Evolutionary conservation across 2,113 vertebrate genomes (phyloP), one percentile per base, ranked within the genome.

Genomic region (Petroica traversi): DNA sequence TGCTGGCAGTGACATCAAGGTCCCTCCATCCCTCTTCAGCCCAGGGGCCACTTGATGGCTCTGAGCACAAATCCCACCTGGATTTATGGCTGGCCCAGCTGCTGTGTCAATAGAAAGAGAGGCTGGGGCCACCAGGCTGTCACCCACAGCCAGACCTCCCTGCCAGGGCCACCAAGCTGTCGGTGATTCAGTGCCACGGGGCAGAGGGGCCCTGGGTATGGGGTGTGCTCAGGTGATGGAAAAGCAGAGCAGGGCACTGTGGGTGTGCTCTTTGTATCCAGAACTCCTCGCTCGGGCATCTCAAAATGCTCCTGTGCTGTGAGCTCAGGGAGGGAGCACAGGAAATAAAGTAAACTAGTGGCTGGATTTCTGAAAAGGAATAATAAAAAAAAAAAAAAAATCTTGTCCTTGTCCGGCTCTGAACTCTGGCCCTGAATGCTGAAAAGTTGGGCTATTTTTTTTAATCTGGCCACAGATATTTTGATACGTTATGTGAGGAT

Each of bases 1-100:
- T 24, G 51, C 71, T 19, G 17, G 78, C 48, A 14, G 51, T 40
- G 80, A 96, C 89, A 97, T 14, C 88, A 62, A 95, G 77, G 88
- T 88, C 74, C 74, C 89, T 96, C 80, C 91, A 92, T 97, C 62
- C 49, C 64, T 95, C 88, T 95, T 68, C 28, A 33, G 62, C 59
- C 15, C 38, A 5, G 12, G 14, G 68, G 34, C 54, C 91, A 40
- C 81, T 45, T 58, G 88, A 61, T 64, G 23, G 8, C 29, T 73
- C 62, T 54, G 26, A 26, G 89, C 82, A 64, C 40, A 88, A 78
- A 75, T 82, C 77, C 77, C 48, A 54, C 49, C 41, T 14, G 59
- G 72, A 96, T 96, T 96, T 93, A 95, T 29, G 61, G 63, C 84
- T 29, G 24, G 57, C 34, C 52, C 33, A 25, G 68, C 54, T 62